phyloP scores from a whole-genome alignment of 1,140 invertebrate species.

The Apolygus lucorum region DNA sequence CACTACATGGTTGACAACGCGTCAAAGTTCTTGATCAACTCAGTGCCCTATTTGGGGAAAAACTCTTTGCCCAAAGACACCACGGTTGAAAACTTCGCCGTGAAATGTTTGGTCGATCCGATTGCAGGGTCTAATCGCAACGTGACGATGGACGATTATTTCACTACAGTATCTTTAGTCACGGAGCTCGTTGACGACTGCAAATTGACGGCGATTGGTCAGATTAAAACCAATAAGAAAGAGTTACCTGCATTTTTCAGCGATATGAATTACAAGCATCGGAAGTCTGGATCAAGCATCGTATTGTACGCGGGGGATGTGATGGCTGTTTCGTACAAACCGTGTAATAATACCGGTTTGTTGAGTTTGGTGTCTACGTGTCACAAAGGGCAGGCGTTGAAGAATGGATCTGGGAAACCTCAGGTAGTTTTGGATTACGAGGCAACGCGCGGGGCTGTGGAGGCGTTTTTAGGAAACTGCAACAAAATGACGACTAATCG shows the following conservation, averaged over 20 bases:
- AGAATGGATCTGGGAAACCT: neutral
- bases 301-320: neutral
- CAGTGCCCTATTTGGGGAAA: neutral
- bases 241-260: neutral
- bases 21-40: neutral
- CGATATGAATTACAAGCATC: neutral
- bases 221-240: neutral
- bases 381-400: neutral
- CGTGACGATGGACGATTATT: conserved; percentile 4
- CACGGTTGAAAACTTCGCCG: neutral
- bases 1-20: neutral
- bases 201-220: neutral
- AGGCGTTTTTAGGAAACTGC: neutral
- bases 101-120: neutral
- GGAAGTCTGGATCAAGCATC: neutral
- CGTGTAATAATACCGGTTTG: neutral
- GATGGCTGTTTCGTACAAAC: neutral
- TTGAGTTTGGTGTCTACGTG: neutral
- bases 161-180: neutral
- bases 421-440: neutral
- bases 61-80: neutral
- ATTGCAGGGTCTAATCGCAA: neutral
- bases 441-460: neutral
- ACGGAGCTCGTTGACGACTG: neutral
- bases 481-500: neutral